Base-by-base conservation (phyloP, 1,140 invertebrate genomes). In the Oryzaephilus surinamensis region DNA sequence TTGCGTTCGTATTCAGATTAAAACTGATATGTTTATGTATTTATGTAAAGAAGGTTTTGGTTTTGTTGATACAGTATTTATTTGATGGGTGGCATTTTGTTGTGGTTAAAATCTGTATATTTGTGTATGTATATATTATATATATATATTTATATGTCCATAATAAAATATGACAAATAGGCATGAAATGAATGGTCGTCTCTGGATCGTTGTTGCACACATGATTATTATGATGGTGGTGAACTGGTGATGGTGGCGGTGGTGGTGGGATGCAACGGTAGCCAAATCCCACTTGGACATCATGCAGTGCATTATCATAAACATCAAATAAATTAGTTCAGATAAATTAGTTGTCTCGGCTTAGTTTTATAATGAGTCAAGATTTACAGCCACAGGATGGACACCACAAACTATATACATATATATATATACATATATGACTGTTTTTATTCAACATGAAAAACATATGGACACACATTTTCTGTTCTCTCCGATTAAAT, bases 321-420 rank as follows among this genome's bases (percentile, higher is more conserved):
- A 49, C 48, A 52, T 48, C 45, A 51, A 53, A 55, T 53, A 53
- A 53, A 55, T 55, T 53, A 45, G 46, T 48, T 17, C 48, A 41
- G 43, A 55, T 53, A 53, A 55, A 55, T 55, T 51, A 46, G 44
- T 47, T 51, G 53, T 55, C 52, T 50, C 34, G 38, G 16, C 15
- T 37, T 16, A 37, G 10, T 38, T 48, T 46, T 47, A 48, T 52
- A 50, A 54, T 54, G 48, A 51, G 33, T 41, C 16, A 36, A 50
- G 47, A 52, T 52, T 52, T 52, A 53, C 51, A 51, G n/a, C n/a
- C n/a, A 45, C 45, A 31, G 23, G 32, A 36, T 29, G n/a, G n/a
- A n/a, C n/a, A n/a, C 32, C 36, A 35, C 11, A 10, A 7, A 24
- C 33, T 17, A 21, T 23, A 31, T 32, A 29, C 46, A 48, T 46